Conservation (phyloP, 2,797 vertebrate genomes). For the Hypotaenidia okinawae region DNA sequence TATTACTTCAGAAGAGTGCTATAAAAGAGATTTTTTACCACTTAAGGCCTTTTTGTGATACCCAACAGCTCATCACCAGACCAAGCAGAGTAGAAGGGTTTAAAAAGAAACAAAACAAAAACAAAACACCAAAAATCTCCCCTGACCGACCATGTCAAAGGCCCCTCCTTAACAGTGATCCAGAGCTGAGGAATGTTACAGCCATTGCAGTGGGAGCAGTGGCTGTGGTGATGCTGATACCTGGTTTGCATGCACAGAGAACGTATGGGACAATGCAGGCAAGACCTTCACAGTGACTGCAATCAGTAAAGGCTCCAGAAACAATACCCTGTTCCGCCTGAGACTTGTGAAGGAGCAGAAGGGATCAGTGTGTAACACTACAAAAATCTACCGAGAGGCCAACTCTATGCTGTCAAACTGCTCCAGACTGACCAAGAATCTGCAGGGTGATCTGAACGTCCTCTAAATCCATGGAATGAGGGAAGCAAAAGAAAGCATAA, state of each 20-base stretch:
- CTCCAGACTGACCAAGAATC: background rate
- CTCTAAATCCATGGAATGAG: background rate
- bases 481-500: background rate
- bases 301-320: background rate
- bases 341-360: background rate
- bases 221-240: background rate
- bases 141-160: background rate
- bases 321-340: constrained; percentile 31
- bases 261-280: background rate
- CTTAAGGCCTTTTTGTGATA: constrained; percentile 8
- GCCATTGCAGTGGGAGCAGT: background rate
- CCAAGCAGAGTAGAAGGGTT: background rate
- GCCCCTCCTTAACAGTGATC: background rate
- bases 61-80: constrained; percentile 4
- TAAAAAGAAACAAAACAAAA: background rate
- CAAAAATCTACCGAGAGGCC: background rate
- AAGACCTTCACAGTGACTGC: constrained; percentile 43
- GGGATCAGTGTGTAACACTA: background rate
- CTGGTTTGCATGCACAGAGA: background rate
- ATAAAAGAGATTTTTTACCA: constrained; percentile 8
- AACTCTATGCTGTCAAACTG: background rate
- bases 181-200: background rate
- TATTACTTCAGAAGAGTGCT: constrained; percentile 13
- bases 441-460: background rate
- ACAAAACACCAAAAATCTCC: background rate